Conservation (phyloP, 2,888 invertebrate genomes). For the Xylophagus ater region DNA sequence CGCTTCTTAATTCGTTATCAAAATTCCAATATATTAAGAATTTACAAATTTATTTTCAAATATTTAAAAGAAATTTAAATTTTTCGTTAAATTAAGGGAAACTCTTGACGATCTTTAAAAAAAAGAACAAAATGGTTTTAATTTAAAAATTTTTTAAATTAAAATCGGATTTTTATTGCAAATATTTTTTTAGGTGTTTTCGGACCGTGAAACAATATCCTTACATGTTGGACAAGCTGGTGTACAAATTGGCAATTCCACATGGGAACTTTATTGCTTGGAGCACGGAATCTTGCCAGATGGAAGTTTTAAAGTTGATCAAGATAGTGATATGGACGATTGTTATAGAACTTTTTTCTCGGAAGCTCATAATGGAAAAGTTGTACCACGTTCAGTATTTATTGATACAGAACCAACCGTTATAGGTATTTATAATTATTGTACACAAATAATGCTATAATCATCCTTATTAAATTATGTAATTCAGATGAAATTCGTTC, state of each 20-base stretch:
- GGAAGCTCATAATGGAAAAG: conserved; percentile 72
- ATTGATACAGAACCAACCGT: conserved; percentile 85
- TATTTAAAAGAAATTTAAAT: no score
- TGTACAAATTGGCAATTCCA: conserved; percentile 67
- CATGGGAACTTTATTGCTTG: conserved; percentile 69
- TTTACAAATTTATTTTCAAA: no score
- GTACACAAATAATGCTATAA: neutral
- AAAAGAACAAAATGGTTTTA: no score
- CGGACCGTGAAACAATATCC: conserved; percentile 63
- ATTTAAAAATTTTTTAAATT: no score
- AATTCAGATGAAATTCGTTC: conserved; percentile 46
- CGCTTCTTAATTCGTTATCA: no score
- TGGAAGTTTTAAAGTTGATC: conserved; percentile 49
- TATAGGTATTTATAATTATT: no score
- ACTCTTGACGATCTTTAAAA: no score
- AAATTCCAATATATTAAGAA: no score
- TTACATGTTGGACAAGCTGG: conserved; percentile 74
- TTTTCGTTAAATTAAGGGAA: no score
- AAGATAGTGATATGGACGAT: conserved; percentile 35
- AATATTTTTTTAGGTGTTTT: conserved; percentile 21
- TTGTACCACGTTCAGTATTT: conserved; percentile 76
- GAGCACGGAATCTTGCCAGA: conserved; percentile 68
- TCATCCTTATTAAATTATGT: no score
- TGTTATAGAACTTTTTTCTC: conserved; percentile 62
- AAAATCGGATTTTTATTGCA: no score